phyloP scores from a whole-genome alignment of 2,113 vertebrate species.

The pig (Sus scrofa) region DNA sequence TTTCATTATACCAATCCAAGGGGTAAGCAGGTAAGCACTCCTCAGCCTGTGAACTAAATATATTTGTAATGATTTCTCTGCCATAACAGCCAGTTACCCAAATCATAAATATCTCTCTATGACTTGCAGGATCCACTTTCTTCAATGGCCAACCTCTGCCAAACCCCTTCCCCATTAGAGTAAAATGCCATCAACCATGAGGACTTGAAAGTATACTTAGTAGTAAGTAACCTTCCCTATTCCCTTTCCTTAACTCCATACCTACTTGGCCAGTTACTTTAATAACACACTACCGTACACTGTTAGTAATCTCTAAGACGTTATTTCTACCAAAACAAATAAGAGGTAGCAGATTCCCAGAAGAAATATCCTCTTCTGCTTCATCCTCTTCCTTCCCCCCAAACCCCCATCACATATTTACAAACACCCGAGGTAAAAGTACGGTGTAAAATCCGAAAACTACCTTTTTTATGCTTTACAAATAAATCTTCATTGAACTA shows the following conservation, averaged over 20 bases:
- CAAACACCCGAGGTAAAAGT: background rate
- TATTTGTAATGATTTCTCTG: background rate
- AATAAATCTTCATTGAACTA: background rate
- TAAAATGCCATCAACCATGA: background rate
- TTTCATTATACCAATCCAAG: background rate
- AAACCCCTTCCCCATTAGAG: background rate
- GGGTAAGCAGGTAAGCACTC: background rate
- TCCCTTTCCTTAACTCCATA: no score
- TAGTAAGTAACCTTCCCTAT: no score
- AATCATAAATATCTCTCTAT: background rate
- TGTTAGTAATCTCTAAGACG: background rate
- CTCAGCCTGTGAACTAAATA: background rate
- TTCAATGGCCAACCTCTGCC: background rate
- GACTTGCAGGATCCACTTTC: background rate
- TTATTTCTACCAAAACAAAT: slow-evolving; percentile 47
- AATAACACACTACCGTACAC: background rate
- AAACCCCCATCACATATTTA: background rate
- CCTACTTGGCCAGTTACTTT: no score
- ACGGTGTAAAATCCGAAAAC: background rate
- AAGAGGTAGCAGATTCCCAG: background rate
- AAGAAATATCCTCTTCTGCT: background rate
- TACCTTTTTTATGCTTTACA: background rate
- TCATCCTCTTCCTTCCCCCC: background rate
- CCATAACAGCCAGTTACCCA: background rate
- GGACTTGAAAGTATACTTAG: background rate